A percentile compares a stretch with the other conserved stretches of the same genome.
Evolutionary conservation across 2,888 invertebrate species (phyloP).

Genomic region (Nymphalis urticae): DNA sequence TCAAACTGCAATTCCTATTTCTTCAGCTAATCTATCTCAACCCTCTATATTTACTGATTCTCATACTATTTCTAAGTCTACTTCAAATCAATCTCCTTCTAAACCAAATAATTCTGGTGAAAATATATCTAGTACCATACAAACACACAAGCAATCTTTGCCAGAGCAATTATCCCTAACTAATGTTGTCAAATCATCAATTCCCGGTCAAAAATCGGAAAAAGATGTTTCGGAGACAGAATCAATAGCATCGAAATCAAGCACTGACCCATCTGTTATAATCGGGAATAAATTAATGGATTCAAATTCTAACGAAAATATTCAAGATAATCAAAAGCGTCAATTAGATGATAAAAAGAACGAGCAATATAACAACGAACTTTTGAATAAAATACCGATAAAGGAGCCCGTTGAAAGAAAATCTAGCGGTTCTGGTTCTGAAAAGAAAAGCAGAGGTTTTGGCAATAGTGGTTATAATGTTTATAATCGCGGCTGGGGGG

Average conservation of each 20-base stretch:
- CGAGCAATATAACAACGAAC: conserved; percentile 65
- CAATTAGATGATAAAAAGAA: conserved; percentile 62
- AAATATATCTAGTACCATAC: conserved; percentile 48
- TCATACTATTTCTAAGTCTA: conserved; percentile 40
- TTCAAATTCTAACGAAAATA: conserved; percentile 55
- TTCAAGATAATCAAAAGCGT: conserved; percentile 58
- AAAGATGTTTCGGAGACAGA: conserved; percentile 68
- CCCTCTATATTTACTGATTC: conserved; percentile 38
- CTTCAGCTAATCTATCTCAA: conserved; percentile 41
- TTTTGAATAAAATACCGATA: conserved; percentile 69
- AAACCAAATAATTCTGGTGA: conserved; percentile 48
- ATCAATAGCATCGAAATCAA: conserved; percentile 62
- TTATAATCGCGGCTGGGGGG: conserved; percentile 78
- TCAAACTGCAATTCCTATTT: conserved; percentile 31
- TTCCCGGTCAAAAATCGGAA: conserved; percentile 61
- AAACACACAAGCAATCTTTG: conserved; percentile 54
- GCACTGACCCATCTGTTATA: conserved; percentile 55
- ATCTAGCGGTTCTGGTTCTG: conserved; percentile 72
- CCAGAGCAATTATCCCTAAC: conserved; percentile 52
- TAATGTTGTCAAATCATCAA: conserved; percentile 52
- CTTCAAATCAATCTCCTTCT: conserved; percentile 51
- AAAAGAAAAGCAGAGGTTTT: conserved; percentile 80
- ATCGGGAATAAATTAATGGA: conserved; percentile 54
- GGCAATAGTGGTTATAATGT: conserved; percentile 68
- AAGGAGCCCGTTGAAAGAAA: conserved; percentile 76